phyloP scores from a whole-genome alignment of 2,113 vertebrate genomes.

The Lanius collurio region DNA sequence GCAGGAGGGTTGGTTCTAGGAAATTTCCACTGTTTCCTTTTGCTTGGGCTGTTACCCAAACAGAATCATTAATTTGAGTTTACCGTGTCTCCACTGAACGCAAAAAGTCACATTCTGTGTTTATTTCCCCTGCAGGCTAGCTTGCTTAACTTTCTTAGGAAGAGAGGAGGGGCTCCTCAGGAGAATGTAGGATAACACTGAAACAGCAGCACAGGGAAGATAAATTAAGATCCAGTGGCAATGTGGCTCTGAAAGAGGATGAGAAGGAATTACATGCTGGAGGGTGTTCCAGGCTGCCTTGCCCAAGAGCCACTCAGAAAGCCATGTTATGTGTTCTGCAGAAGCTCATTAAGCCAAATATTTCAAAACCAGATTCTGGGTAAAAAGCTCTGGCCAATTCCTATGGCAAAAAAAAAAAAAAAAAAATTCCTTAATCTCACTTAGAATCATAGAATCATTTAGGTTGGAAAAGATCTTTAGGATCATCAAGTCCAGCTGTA shows the following conservation, averaged over 20 bases:
- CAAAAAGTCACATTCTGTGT: background rate
- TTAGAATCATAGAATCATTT: background rate
- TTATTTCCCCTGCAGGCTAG: constrained; percentile 29
- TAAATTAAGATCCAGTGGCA: background rate
- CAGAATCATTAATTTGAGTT: constrained; percentile 18
- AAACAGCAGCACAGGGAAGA: background rate
- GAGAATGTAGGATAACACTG: background rate
- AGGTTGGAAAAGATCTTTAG: background rate
- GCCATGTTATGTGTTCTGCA: background rate
- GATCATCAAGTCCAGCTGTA: background rate
- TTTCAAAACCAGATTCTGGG: background rate
- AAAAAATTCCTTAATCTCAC: background rate
- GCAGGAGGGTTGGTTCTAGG: background rate
- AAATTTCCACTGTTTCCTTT: constrained; percentile 22
- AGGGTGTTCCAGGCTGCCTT: background rate
- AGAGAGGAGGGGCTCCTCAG: background rate
- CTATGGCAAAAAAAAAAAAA: background rate
- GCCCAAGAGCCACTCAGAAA: background rate
- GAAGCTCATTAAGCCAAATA: background rate
- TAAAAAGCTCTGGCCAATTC: background rate
- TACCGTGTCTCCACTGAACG: background rate
- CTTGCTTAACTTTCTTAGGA: background rate
- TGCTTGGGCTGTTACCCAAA: background rate
- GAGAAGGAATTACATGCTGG: background rate
- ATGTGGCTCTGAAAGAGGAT: background rate